Base-by-base conservation (phyloP, 1,140 invertebrate species). In the Globodera ellingtonae region DNA sequence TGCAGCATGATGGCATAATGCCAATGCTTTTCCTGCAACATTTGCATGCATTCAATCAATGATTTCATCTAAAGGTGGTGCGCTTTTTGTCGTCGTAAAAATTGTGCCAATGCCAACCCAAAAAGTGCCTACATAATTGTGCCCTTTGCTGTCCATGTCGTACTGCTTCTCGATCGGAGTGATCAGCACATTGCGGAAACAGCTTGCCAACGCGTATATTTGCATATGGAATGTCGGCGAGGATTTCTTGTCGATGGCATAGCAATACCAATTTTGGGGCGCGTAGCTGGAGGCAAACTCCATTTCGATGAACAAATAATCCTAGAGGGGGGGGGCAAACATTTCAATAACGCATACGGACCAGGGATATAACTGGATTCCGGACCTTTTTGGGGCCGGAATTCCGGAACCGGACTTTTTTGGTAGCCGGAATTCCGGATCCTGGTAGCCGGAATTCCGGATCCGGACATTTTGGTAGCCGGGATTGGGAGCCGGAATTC, bases 261-360 rank as follows among this genome's bases (percentile, higher is more conserved):
- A 52, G 10, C 50, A 52, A 52, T 52, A 52, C 24, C 48, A 70
- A 56, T 85, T 87, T 78, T 85, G 86, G 7, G 84, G 83, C 1
- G 81, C 72, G 78, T 85, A 85, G 21, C 46, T 76, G 47, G 66
- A 56, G 44, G 79, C 84, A 9, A 85, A 67, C 21, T 85, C 50
- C 50, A 52, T 52, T 52, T 52, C 50, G 10, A 52, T 52, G 50
- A 52, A 52, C 50, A 52, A 52, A 52, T 52, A 52, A 52, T 52
- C 50, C 50, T 52, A n/a, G 50, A 47, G 6, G 0, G 46, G 10
- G 35, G 4, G 35, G 67, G 6, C 6, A 10, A 35, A 35, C 35
- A 35, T 35, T 35, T 35, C 35, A 35, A 35, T 35, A 35, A 35
- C 35, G 3, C 35, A 35, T 2, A 35, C 1, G 35, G 3, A 35